Base-by-base conservation (phyloP, 92 coral and sea anemone genomes). In the Ricordea florida region DNA sequence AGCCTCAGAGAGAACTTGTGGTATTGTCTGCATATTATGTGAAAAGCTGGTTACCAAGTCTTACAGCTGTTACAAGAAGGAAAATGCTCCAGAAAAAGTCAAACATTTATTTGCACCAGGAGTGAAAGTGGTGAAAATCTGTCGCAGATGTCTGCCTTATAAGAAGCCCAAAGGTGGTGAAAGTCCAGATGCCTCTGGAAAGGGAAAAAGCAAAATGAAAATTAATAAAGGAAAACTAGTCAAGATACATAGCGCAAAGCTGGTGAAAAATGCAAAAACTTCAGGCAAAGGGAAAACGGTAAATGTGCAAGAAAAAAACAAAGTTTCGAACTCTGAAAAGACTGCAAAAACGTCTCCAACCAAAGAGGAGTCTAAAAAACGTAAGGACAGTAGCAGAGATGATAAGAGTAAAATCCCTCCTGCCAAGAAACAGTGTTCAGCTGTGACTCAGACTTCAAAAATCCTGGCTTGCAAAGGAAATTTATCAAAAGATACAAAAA, bases 131-230 rank as follows among this genome's bases (percentile, higher is more conserved):
- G 87, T 96, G 24, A 96, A 96, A 73, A 94, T 96, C 43, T 96
- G 99, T 67, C 93, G 99, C 30, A 74, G 94, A 17, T 96, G 99
- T 62, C 72, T 92, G 64, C 99, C 99, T 29, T 96, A 96, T 76
- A 96, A 96, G 85, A 96, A 96, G 57, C 99, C 92, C n/a, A 81
- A 87, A 61, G 78, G 65, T 6, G 89, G 74, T 2, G 92, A 63
- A 0, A n/a, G n/a, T n/a, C 58, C 41, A 3, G 52, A 35, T 0
- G 76, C 64, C 0, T 3, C 68, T 2, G 83, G 79, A 57, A 27
- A 37, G 9, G 32, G 43, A 8, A 86, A 81, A 59, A 21, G 27
- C 6, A 71, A 86, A 78, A 62, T 35, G 10, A 78, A 83, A 42
- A 37, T 63, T 5, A 8, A 61, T 6, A 70, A 61, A 21, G 74